Evolutionary conservation across 2,113 vertebrate species (phyloP), one percentile per base, ranked within the genome.

Genomic region (Burhinus oedicnemus): DNA sequence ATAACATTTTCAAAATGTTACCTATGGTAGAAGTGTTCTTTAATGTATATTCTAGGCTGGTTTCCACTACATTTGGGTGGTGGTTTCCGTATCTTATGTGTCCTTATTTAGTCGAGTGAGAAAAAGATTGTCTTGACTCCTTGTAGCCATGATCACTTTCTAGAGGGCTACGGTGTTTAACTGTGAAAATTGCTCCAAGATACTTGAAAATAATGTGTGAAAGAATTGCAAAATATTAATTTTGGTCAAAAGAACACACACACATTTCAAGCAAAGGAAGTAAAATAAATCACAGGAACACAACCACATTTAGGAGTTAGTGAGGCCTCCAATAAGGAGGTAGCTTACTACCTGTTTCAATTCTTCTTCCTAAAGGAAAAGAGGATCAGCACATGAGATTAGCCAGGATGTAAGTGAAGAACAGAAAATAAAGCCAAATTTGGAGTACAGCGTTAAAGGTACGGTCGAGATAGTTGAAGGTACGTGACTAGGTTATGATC

Each of bases 311-410:
- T 61, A 93, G 62, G 65, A 89, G 96, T 98, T 98, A 98, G 98
- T 98, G 95, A 97, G 89, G 92, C 89, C 97, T 97, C 93, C 96
- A 96, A 66, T 76, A 96, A 87, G 81, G 68, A 96, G 92, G 95
- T 83, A 97, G 99, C 98, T 99, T 98, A 99, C 98, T 98, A 98
- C 98, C 98, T 98, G 98, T 97, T 98, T 99, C 97, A 97, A 90
- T 97, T 99, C 99, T 98, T 99, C 99, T 97, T 99, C 99, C 99
- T 99, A 98, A 98, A 98, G 98, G 98, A 98, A 99, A 97, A 98
- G 97, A 91, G 97, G 97, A 98, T 96, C 93, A 97, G 97, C 93
- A 97, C 32, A 97, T 96, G 96, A 98, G 91, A 96, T 97, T 89
- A 97, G 93, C 81, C 87, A 94, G 80, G 89, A 90, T 94, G 83